Evolutionary conservation across 2,113 vertebrate genomes (phyloP), one percentile per base, ranked within the genome.

Genomic region (Scophthalmus maximus): DNA sequence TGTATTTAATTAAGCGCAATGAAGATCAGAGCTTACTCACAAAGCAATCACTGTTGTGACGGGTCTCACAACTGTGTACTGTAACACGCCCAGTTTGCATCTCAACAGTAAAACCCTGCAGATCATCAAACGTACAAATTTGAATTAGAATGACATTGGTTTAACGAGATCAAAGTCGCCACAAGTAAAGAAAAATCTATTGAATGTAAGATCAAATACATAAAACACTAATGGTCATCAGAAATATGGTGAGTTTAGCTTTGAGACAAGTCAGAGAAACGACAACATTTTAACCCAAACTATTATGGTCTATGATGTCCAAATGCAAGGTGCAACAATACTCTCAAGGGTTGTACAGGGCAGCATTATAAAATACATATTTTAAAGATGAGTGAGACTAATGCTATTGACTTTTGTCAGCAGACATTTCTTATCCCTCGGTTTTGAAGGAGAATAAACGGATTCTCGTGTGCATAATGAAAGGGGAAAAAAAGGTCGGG

Each of bases 1-100:
- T 20, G 8, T 12, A 8, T 22, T 17, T 5, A 34, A 52, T 44
- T 0, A 6, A n/a, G 23, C 11, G 23, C 14, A 15, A 15, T 10
- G n/a, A 25, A 44, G 44, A n/a, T 10, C 7, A 1, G 2, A 50
- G 26, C 3, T n/a, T 86, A 96, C 98, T 97, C 93, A 99, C 98
- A 99, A 82, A 72, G 98, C 97, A 73, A 97, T 94, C 65, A 98
- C 93, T 10, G 98, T 99, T 38, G 97, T 99, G 87, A 98, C 94
- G 0, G 96, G 96, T 89, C 97, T 94, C 51, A 99, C 96, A 12
- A 98, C 96, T 0, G 97, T 98, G 86, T 99, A 99, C 88, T 99
- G 98, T 81, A 99, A 69, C 60, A 99, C 98, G 61, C 98, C 98
- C 71, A 99, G 91, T 86, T 98, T 99, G 87, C 97, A 99, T 76